These are phyloP conservation scores for Tyrophagus putrescentiae DNA, from an alignment of 1,140 invertebrate genomes.

Conservation along the genomic window DNA sequence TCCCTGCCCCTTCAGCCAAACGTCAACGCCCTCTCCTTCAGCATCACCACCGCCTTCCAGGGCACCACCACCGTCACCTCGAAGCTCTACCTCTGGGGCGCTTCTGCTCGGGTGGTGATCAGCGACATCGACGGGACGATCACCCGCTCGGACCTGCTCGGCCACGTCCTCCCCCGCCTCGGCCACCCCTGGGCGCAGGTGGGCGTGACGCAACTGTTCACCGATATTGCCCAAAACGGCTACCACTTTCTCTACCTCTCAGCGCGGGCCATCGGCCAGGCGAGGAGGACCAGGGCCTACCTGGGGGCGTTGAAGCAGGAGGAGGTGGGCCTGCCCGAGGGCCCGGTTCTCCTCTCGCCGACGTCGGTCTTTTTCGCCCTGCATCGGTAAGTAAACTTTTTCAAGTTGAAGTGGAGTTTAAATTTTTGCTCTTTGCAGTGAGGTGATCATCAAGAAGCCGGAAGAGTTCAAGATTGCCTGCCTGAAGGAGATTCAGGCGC, in stretches of 20 bases:
- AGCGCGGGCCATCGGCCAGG: conserved; percentile 84
- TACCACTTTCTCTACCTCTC: conserved; percentile 87
- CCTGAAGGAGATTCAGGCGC: conserved; percentile 76
- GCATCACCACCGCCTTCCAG: conserved; percentile 96
- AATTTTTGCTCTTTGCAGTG: conserved; percentile 42
- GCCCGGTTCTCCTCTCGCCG: conserved; percentile 86
- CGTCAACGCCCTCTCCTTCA: conserved; percentile 90
- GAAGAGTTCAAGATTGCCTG: conserved; percentile 99
- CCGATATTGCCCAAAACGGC: conserved; percentile 90
- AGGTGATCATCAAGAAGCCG: conserved; percentile 97
- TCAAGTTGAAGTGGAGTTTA: conserved; percentile 6
- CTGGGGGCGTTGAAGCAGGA: conserved; percentile 82
- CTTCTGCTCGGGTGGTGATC: conserved; percentile 92
- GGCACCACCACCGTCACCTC: conserved; percentile 90
- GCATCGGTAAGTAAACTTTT: conserved; percentile 45
- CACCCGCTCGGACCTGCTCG: conserved; percentile 95
- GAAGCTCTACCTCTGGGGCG: conserved; percentile 89
- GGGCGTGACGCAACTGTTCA: conserved; percentile 91
- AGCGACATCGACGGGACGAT: conserved; percentile 99
- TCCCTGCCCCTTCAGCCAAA: conserved; percentile 72
- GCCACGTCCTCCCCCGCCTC: conserved; percentile 91
- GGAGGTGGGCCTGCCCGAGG: conserved; percentile 80
- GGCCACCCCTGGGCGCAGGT: conserved; percentile 94
- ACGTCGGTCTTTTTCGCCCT: conserved; percentile 94
- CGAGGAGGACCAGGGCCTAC: conserved; percentile 79